Evolutionary conservation across 2,113 vertebrate species (phyloP).

Genomic region (Larimichthys polyactis): DNA sequence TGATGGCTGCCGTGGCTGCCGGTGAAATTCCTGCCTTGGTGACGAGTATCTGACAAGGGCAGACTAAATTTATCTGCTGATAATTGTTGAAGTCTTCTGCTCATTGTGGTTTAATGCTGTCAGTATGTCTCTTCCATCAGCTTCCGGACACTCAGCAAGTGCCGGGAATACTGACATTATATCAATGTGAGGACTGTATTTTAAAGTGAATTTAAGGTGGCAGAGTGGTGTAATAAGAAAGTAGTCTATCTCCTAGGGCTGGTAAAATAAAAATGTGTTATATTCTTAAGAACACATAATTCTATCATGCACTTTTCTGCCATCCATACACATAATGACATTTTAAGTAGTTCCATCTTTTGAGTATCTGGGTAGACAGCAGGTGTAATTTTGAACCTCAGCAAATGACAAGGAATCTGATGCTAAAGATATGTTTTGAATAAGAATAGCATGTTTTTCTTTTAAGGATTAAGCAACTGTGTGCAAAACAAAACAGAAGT

Average conservation of each 20-base stretch:
- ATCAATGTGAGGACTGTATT: not conserved
- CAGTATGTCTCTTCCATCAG: not conserved
- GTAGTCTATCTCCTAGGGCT: not conserved
- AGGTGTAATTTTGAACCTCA: not conserved
- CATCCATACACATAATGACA: not conserved
- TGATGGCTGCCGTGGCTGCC: too few relatives aligned
- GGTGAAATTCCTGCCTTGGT: too few relatives aligned
- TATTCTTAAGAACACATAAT: too few relatives aligned
- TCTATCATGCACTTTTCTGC: not conserved
- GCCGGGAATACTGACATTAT: not conserved
- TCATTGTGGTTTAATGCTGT: not conserved
- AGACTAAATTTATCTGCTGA: not conserved
- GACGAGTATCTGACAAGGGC: conserved; percentile 7
- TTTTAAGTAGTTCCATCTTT: not conserved
- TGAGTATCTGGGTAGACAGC: not conserved
- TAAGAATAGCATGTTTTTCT: not conserved
- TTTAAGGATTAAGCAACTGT: not conserved
- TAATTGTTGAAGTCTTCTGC: not conserved
- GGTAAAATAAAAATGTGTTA: not conserved
- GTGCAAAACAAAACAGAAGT: not conserved
- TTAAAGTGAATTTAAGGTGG: not conserved
- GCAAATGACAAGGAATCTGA: not conserved
- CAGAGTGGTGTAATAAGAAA: not conserved
- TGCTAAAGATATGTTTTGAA: not conserved
- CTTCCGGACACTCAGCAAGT: not conserved